Base-by-base conservation (phyloP, 1,140 invertebrate genomes). In the Diorhabda sublineata region DNA sequence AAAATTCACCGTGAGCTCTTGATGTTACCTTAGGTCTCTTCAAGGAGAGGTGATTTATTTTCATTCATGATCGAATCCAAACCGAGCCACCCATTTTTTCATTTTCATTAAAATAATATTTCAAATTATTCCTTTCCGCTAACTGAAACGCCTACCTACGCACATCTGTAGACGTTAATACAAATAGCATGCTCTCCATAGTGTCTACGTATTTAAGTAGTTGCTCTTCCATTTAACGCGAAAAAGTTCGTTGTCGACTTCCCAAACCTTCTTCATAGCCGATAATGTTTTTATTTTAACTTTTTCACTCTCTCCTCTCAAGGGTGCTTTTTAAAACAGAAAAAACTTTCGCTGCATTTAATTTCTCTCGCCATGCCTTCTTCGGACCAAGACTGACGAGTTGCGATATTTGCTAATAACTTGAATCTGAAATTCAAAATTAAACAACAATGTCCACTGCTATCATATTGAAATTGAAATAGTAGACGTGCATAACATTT, bases 141-240 rank as follows among this genome's bases (percentile, higher is more conserved):
- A 57, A 57, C 56, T 57, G 56, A 57, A 57, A 57, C 42, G 59
- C 11, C 42, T 41, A 60, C 59, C 59, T 6, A 42, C 59, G 59
- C 59, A 60, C 59, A 60, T 60, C 59, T 60, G n/a, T 60, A 60
- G 59, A 60, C 5, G n/a, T 60, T 60, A 60, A 60, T 60, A 2
- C 59, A 60, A 60, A 60, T 6, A 60, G 59, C n/a, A 60, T 60
- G 59, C 59, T 60, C 59, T 42, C 59, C 59, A 60, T 60, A 60
- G 59, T 60, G 5, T 60, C n/a, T 60, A 60, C 42, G 59, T 60
- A 60, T 2, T 60, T n/a, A 60, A 60, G 5, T 2, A 60, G 59
- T 60, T 60, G 5, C 1, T 60, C 59, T 60, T 60, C 59, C 2
- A 60, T 60, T n/a, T 42, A 2, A n/a, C 11, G 59, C 42, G 42